Conservation (phyloP, 2,888 invertebrate species). For the Pandemis cinnamomeana region DNA sequence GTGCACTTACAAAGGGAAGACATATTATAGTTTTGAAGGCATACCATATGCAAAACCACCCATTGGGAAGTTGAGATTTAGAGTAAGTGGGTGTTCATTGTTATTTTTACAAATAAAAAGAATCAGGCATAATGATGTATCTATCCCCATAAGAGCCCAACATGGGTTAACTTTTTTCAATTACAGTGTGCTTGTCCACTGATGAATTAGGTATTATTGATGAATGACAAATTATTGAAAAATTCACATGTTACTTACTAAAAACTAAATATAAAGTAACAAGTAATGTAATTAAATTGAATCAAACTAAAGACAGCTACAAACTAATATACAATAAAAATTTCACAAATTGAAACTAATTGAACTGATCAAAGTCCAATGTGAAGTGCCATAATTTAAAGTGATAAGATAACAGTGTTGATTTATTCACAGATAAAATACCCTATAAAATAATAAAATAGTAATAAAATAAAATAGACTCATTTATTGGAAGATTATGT, state of each 20-base stretch:
- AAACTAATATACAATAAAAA: too few species aligned
- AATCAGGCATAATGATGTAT: too few species aligned
- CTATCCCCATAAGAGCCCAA: too few species aligned
- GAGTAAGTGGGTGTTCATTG: conserved; percentile 54
- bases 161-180: too few species aligned
- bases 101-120: too few species aligned
- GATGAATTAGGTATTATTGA: background rate
- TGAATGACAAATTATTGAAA: background rate
- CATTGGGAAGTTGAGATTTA: conserved; percentile 68
- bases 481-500: too few species aligned
- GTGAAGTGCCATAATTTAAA: background rate
- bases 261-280: too few species aligned
- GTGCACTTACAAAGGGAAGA: conserved; percentile 62
- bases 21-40: conserved; percentile 75
- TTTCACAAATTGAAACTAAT: background rate
- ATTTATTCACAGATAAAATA: background rate
- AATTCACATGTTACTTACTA: background rate
- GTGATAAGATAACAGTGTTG: background rate
- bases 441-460: too few species aligned
- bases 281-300: too few species aligned
- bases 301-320: too few species aligned
- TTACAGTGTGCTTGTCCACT: too few species aligned
- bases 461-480: too few species aligned
- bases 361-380: background rate
- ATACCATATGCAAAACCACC: conserved; percentile 78